Conservation (phyloP, 1,140 invertebrate genomes). For the Heliothis virescens region DNA sequence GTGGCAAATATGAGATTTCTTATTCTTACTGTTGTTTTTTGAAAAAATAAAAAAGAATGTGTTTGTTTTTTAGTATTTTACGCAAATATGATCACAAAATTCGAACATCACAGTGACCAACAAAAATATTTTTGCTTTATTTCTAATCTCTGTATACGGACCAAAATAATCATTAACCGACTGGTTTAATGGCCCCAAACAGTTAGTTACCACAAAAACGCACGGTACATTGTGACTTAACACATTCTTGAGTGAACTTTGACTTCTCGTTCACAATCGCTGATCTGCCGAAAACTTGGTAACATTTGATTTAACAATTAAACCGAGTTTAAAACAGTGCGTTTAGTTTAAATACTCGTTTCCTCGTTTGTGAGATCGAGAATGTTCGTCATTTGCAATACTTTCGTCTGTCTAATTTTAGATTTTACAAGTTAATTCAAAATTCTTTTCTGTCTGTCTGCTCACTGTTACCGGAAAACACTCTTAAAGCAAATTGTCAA, state of each 20-base stretch:
- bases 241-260: slow-evolving; percentile 55
- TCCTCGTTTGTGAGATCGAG: not conserved
- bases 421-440: no score
- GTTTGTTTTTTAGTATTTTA: no score
- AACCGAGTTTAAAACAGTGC: slow-evolving; percentile 19
- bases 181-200: slow-evolving; percentile 16
- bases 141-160: not conserved
- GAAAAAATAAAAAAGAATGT: no score
- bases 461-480: no score
- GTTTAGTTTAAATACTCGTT: slow-evolving; percentile 17
- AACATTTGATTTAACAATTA: slow-evolving; percentile 33
- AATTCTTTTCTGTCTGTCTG: no score
- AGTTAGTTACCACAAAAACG: slow-evolving; percentile 27
- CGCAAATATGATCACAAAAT: no score
- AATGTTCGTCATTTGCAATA: not conserved
- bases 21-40: no score
- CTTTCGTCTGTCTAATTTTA: no score
- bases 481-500: no score
- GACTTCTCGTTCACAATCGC: slow-evolving; percentile 43
- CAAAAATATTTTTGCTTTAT: no score
- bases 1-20: no score
- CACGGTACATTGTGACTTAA: slow-evolving; percentile 52
- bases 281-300: slow-evolving; percentile 15
- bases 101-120: no score
- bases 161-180: not conserved